Base-by-base conservation (phyloP, 2,113 vertebrate genomes). In the Gnathochromis pfefferi region DNA sequence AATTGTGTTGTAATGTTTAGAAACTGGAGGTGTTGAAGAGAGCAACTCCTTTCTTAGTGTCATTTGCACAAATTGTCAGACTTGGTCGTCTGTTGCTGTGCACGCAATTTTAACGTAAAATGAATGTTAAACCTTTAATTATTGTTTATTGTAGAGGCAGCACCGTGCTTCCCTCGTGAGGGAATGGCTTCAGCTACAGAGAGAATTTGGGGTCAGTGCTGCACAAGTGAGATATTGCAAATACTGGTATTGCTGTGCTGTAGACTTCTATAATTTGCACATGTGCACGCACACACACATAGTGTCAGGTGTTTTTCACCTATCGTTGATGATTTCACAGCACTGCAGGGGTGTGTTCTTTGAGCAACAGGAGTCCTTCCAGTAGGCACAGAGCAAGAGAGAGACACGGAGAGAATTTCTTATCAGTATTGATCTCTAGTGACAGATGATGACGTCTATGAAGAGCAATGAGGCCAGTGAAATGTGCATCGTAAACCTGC, bases 401-500 rank as follows among this genome's bases (percentile, higher is more conserved):
- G 79, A 11, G 53, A 40, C 55, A 49, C 75, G 21, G 82, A 38
- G 68, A 57, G 13, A 58, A 65, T 11, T 75, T 3, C 81, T 90
- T 89, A 93, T 94, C 89, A 90, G 47, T 91, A 92, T 91, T 88
- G 92, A 91, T 91, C 87, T 89, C 40, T 45, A 80, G 84, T 90
- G 81, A 93, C 92, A 87, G 87, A 89, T 78, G 63, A 80, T 88
- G 90, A 95, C 73, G 45, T 90, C 83, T 85, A 88, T 90, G 93
- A 93, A 88, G 86, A 93, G 89, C 88, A 91, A 91, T 92, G 91
- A 91, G 91, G 88, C 84, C 80, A 3, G 58, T 86, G 79, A 88
- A 90, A 91, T 88, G 88, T 89, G 86, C 83, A 88, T 68, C 91
- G 89, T 94, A 93, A 92, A 91, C 82, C 92, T 84, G 83, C 88